Percentiles rank a stretch among this genome's conserved stretches.
These are phyloP conservation scores for Trichechus manatus DNA, from an alignment of 2,113 vertebrate genomes.

Conservation along the genomic window DNA sequence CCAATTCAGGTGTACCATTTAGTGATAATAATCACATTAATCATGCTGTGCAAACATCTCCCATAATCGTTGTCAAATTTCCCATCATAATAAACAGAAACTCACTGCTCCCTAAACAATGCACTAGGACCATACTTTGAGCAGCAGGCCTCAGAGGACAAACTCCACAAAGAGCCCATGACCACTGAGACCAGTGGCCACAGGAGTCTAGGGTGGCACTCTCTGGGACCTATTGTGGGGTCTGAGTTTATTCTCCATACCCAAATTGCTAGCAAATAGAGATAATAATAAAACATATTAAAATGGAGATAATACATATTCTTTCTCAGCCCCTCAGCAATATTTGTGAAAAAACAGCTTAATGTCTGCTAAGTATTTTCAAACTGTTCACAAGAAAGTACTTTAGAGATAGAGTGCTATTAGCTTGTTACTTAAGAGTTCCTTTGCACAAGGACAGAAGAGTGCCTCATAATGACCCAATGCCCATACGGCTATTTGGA, in stretches of 20 bases:
- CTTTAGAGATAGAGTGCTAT: not conserved
- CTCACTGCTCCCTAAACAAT: not conserved
- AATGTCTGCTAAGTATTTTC: not conserved
- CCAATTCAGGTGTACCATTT: too few species aligned
- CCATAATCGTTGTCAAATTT: not conserved
- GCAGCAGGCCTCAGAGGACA: not conserved
- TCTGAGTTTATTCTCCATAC: not conserved
- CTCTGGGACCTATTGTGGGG: not conserved
- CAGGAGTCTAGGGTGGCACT: not conserved
- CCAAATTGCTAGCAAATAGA: not conserved
- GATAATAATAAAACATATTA: not conserved
- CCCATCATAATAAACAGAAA: not conserved
- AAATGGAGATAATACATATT: not conserved
- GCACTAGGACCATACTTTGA: not conserved
- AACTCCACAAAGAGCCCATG: not conserved
- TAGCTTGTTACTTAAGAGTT: not conserved
- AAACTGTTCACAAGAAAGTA: not conserved
- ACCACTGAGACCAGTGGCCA: accelerated
- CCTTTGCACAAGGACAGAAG: not conserved
- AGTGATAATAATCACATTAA: too few species aligned
- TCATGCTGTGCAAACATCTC: too few species aligned
- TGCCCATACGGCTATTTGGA: not conserved
- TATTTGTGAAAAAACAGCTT: not conserved
- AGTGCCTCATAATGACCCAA: not conserved
- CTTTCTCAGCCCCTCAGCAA: not conserved